Evolutionary conservation across 2,888 invertebrate species (phyloP), one percentile per base, ranked within the genome.

Genomic region (Volucella bombylans): DNA sequence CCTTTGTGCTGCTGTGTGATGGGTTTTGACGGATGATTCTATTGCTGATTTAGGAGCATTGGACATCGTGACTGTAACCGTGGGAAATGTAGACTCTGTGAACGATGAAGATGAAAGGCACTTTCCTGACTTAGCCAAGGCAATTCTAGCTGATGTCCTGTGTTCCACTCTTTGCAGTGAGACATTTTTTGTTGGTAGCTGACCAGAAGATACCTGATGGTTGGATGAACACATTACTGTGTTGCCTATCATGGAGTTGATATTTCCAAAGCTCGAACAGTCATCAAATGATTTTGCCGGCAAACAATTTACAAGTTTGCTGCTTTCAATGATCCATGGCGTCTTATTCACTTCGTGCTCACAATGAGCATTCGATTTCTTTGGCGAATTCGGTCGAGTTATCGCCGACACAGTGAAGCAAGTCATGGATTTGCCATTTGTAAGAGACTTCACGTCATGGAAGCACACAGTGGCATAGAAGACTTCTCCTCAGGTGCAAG

Each of bases 321-420:
- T 78, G n/a, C 43, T 71, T 9, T 23, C 69, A 1, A 43, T 12
- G 8, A 43, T 50, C 52, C 64, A 49, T 12, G 64, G 23, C 12
- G 47, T 41, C 3, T 50, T 61, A 59, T 43, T 65, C 3, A 18
- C 4, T 11, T 15, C n/a, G 31, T 50, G 50, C 1, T 71, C 31
- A 9, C 12, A 64, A 10, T 45, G 47, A 1, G 0, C 49, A 3
- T 18, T 10, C 0, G 47, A 8, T 52, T 85, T 85, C 47, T 85
- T 85, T 0, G 81, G 85, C 4, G 72, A 67, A 15, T 50, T 62
- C 0, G 85, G 85, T 4, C 85, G 76, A 18, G 85, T 85, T 50
- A 85, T 81, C 0, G 74, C 67, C 0, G 80, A 79, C 38, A 86
- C 78, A 9, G 86, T 82, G 18, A 82, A 79, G 0, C 55, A 45